Evolutionary conservation across 2,113 vertebrate genomes (phyloP), one percentile per base, ranked within the genome.

Genomic region (Phoenicopterus ruber): DNA sequence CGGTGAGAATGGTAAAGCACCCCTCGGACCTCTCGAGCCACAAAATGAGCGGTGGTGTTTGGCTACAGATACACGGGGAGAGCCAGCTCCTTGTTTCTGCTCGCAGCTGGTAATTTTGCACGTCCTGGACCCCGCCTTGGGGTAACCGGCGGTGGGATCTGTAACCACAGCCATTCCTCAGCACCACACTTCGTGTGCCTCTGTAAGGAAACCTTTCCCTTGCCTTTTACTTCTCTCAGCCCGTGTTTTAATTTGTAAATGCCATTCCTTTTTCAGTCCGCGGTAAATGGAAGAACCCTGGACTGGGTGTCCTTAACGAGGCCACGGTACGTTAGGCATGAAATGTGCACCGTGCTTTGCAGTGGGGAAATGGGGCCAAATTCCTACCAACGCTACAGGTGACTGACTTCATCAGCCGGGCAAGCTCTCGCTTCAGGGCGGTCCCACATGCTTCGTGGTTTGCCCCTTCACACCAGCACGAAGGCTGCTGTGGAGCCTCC

Each of bases 331-430:
- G 1, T 94, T 94, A 90, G 82, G 85, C 95, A 65, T 38, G 57
- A 86, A 91, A 87, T 38, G 57, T 59, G 57, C 50, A 47, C 59
- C 2, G 0, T 2, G 20, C 11, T 92, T 88, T 77, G 59, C 79
- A 18, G 63, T 31, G 88, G 36, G 72, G 86, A 96, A 91, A 91
- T 31, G 62, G 69, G 66, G 49, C 49, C 83, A 65, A 92, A 94
- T 82, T 91, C 66, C 81, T 61, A 15, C 52, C 65, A 63, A 4
- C 1, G 7, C 49, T 70, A 70, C 76, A 32, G 67, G 42, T n/a
- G 1, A 58, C 46, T 62, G 88, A 77, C 93, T 93, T 19, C 70
- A 49, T 82, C 73, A 69, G 65, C 83, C 42, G 65, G 55, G n/a
- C 55, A 50, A 69, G 67, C 63, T 73, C 50, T 90, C 7, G 1